Evolutionary conservation across 2,113 vertebrate species (phyloP), one percentile per base, ranked within the genome.

Genomic region (Colaptes auratus): DNA sequence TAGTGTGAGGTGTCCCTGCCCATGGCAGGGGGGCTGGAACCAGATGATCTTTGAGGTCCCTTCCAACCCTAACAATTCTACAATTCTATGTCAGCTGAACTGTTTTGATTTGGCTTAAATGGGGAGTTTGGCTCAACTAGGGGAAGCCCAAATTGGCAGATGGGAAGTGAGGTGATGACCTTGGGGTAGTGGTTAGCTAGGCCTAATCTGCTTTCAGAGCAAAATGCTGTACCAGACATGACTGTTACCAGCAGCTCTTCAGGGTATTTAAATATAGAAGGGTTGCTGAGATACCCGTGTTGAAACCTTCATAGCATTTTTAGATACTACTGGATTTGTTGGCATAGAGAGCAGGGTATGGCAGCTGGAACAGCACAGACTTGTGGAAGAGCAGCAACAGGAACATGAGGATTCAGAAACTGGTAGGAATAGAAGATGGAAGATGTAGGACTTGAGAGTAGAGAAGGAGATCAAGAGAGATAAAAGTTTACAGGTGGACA

Each of bases 61-160:
- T 44, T 44, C 42, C 42, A 44, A 6, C 42, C 42, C 42, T 44
- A 15, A 44, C 42, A 44, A 44, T 44, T 44, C 42, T 42, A 13
- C 13, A 12, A 42, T 42, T 42, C 42, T 44, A 44, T 44, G 42
- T 80, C 71, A 88, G 59, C 64, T 73, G 71, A 86, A 70, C 39
- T 55, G 75, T 39, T 73, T 83, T 86, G 48, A 74, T 93, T 93
- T 69, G 88, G 73, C 76, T 88, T 76, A 83, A 86, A 67, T 2
- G 2, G 61, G 12, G 50, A 52, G 50, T 52, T 52, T 52, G 50
- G 50, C 50, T 25, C 23, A 24, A 71, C 81, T 78, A 86, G 42
- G 61, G 75, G 69, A 90, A 93, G 81, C 61, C 28, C 88, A 94
- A 81, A 58, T 74, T 77, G 86, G 58, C 61, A 89, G 69, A 86